Evolutionary conservation across 2,797 vertebrate genomes (phyloP).

Genomic region (Apodemus agrarius): DNA sequence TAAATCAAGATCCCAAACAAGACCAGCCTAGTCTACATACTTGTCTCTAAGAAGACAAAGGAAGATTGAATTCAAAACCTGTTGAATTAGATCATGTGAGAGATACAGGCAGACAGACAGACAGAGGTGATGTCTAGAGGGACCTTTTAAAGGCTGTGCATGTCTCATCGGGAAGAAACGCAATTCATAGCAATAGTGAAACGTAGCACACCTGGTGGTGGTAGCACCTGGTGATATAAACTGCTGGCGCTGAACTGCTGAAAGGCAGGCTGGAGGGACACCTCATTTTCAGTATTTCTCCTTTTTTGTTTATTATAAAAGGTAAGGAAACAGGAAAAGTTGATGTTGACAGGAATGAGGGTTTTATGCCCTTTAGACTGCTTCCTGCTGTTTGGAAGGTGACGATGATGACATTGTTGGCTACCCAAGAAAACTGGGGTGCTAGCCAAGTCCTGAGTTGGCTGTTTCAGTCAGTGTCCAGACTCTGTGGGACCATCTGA

Average conservation of each 20-base stretch:
- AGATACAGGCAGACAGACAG: not conserved
- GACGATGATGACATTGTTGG: not conserved
- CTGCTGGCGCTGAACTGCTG: not conserved
- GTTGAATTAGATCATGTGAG: constrained; percentile 10
- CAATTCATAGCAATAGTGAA: not conserved
- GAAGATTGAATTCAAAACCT: not conserved
- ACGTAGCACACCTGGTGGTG: fast-evolving
- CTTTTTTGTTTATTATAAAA: not conserved
- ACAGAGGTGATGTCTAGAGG: not conserved
- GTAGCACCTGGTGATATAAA: not conserved
- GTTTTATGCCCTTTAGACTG: not conserved
- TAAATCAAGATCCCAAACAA: not conserved
- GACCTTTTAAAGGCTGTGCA: not conserved
- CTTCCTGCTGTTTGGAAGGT: not conserved
- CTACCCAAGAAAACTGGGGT: not conserved
- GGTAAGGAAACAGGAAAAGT: not conserved
- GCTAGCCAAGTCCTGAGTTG: not conserved
- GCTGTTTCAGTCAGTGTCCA: not conserved
- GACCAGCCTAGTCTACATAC: not conserved
- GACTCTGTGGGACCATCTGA: not conserved
- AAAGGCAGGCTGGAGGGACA: not conserved
- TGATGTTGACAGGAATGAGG: not conserved
- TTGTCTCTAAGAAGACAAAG: not conserved
- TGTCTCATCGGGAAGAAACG: not conserved
- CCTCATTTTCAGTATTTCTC: not conserved